These are phyloP conservation scores for Octopus sinensis DNA, from an alignment of 1,140 invertebrate species.

Conservation along the genomic window DNA sequence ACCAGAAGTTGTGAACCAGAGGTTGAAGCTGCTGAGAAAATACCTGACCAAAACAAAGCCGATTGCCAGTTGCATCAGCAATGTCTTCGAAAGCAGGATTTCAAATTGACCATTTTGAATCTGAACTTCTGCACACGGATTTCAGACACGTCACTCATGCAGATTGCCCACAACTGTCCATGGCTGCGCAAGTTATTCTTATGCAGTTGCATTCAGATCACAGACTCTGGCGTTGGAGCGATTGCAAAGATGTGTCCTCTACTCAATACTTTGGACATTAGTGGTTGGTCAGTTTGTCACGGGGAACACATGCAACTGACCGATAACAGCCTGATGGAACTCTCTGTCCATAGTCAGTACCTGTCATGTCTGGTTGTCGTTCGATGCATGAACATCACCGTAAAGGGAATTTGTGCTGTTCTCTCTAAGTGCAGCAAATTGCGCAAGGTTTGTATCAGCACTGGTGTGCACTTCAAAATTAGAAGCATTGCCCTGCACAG, in stretches of 20 bases:
- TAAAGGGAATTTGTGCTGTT: not conserved
- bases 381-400: not conserved
- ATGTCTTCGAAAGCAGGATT: not conserved
- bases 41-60: not conserved
- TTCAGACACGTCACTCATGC: not conserved
- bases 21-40: not conserved
- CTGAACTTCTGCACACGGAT: not conserved
- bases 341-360: constrained; percentile 22
- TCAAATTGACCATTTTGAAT: not conserved
- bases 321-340: constrained; percentile 20
- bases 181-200: not conserved
- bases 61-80: not conserved
- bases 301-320: constrained; percentile 24
- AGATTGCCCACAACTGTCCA: not conserved
- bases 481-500: not conserved
- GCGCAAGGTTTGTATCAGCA: not conserved
- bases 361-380: constrained; percentile 18
- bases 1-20: not conserved
- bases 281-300: constrained; percentile 12
- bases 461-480: not conserved
- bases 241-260: constrained; percentile 18
- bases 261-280: constrained; percentile 22
- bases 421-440: not conserved
- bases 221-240: constrained; percentile 22
- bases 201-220: constrained; percentile 20